A percentile compares a stretch with the other conserved stretches of the same genome.
Conservation (phyloP, 2,888 invertebrate genomes). For the Apamea crenata region DNA sequence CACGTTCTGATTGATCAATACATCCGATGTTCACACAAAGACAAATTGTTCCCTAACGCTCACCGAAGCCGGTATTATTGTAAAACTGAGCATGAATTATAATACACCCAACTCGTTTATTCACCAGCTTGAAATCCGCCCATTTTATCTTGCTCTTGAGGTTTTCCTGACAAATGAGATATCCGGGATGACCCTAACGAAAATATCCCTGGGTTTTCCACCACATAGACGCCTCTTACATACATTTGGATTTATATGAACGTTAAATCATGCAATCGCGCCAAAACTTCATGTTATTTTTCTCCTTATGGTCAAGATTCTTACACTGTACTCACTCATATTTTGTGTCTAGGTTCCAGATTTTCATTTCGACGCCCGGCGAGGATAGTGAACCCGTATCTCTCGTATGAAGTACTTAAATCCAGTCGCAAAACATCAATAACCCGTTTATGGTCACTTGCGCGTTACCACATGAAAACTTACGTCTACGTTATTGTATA, state of each 20-base stretch:
- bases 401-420: slow-evolving; percentile 52
- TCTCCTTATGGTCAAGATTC: slow-evolving; percentile 39
- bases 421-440: slow-evolving; percentile 58
- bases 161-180: slow-evolving; percentile 78
- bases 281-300: slow-evolving; percentile 22
- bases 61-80: slow-evolving; percentile 55
- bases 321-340: slow-evolving; percentile 25
- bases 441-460: slow-evolving; percentile 52
- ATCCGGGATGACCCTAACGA: slow-evolving; percentile 70
- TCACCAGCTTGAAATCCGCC: slow-evolving; percentile 72
- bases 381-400: slow-evolving; percentile 47
- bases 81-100: slow-evolving; percentile 69
- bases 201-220: slow-evolving; percentile 72
- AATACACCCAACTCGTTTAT: slow-evolving; percentile 66
- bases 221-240: slow-evolving; percentile 68
- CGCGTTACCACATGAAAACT: slow-evolving; percentile 46
- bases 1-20: slow-evolving; percentile 57
- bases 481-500: slow-evolving; percentile 48
- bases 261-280: slow-evolving; percentile 50
- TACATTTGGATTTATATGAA: slow-evolving; percentile 64
- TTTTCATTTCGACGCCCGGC: slow-evolving; percentile 30
- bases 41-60: slow-evolving; percentile 56
- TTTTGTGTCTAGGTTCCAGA: slow-evolving; percentile 33
- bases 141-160: slow-evolving; percentile 80
- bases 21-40: slow-evolving; percentile 45